Evolutionary conservation across 1,140 invertebrate genomes (phyloP), one percentile per base, ranked within the genome.

Genomic region (Radopholus similis): DNA sequence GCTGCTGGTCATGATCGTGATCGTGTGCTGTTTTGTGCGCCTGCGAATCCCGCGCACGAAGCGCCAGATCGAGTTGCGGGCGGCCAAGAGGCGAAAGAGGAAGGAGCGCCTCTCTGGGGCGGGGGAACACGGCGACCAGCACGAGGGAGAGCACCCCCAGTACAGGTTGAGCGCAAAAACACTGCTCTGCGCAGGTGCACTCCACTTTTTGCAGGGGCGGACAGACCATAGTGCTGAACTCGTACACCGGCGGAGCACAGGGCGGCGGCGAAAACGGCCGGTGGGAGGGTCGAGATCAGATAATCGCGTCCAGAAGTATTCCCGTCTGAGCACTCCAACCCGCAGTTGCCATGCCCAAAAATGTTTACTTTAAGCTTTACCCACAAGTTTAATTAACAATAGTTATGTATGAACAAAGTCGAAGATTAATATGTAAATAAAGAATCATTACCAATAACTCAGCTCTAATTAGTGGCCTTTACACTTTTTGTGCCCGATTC

Each of bases 21-120:
- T 81, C 23, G 78, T 81, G 8, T 81, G 78, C 62, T 81, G 78
- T 37, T 83, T 81, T 47, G 47, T 66, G 37, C 64, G 62, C 0
- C 23, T 68, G 18, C 64, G 66, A 51, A 68, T 68, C 15, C 66
- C 66, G 1, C 66, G 78, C 13, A 83, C 81, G 26, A 81, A 83
- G 54, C 71, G 78, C 23, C 77, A 83, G 63, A 80, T 83, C 49
- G 81, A 83, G 32, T 54, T 83, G 59, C 78, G 77, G 44, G 80
- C 74, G 11, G 64, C 72, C 3, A 42, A 65, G 32, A 60, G 47
- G 23, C 53, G 74, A 30, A 81, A 83, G 66, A 67, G 77, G 60
- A 59, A 69, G 15, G 78, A 71, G 34, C 60, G 71, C 18, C n/a
- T 26, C 37, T 47, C 66, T 32, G 32, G 47, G 23, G 47, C 23